A percentile compares a stretch with the other conserved stretches of the same genome.
Evolutionary conservation across 2,888 invertebrate genomes (phyloP).

Genomic region (Opisthograptis luteolata): DNA sequence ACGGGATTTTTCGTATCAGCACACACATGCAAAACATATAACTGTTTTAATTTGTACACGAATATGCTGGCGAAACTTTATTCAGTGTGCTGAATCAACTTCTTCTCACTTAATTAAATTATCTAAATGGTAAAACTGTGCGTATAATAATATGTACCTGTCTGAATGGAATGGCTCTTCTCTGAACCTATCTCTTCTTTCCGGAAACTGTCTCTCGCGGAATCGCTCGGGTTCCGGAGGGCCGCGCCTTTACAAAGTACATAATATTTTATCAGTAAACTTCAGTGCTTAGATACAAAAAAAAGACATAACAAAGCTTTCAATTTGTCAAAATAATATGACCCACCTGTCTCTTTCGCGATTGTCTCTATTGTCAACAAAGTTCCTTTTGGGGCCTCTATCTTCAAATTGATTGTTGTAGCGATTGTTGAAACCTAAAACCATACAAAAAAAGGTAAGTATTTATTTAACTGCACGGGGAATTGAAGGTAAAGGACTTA

Average conservation of each 20-base stretch:
- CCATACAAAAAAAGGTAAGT: constrained; percentile 3
- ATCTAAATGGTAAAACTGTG: constrained; percentile 5
- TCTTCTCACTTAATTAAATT: constrained; percentile 15
- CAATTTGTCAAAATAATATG: not conserved
- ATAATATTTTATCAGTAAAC: not conserved
- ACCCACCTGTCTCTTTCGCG: constrained; percentile 52
- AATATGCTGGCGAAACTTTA: constrained; percentile 1
- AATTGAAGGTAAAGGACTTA: no score
- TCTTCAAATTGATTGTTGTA: constrained; percentile 72
- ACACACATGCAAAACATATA: constrained; percentile 54
- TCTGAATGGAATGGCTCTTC: constrained; percentile 64
- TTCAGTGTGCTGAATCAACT: constrained; percentile 21
- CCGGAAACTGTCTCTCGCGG: constrained; percentile 58
- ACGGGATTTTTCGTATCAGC: constrained; percentile 41
- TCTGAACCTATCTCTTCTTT: constrained; percentile 67
- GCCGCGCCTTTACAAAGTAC: constrained; percentile 55
- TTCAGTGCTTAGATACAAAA: not conserved
- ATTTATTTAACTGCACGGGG: no score
- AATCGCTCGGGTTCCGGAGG: constrained; percentile 65
- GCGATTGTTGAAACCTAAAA: constrained; percentile 62
- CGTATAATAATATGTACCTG: constrained; percentile 54
- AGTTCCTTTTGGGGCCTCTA: constrained; percentile 61
- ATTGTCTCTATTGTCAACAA: constrained; percentile 61
- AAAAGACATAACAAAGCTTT: not conserved
- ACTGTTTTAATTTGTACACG: constrained; percentile 5